phyloP scores from a whole-genome alignment of 1,140 invertebrate species.

The Cataglyphis hispanica region DNA sequence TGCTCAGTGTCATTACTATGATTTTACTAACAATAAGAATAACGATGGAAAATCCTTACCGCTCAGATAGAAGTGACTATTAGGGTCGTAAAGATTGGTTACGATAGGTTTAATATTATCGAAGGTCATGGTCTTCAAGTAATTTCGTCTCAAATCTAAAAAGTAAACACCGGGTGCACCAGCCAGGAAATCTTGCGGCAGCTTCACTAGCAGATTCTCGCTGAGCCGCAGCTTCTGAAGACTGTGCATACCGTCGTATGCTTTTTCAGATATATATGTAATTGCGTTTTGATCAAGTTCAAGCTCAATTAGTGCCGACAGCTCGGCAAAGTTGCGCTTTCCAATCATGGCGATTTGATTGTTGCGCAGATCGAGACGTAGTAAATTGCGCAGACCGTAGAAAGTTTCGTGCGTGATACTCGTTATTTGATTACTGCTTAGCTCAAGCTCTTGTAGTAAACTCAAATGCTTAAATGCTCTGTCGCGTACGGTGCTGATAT shows the following conservation, averaged over 20 bases:
- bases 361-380: slow-evolving; percentile 89
- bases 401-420: slow-evolving; percentile 91
- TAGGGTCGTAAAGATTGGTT: slow-evolving; percentile 90
- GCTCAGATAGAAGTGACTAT: slow-evolving; percentile 91
- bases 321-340: slow-evolving; percentile 91
- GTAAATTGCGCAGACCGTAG: slow-evolving; percentile 89
- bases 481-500: slow-evolving; percentile 91
- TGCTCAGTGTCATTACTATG: too few relatives aligned
- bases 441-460: slow-evolving; percentile 89
- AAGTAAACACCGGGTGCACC: slow-evolving; percentile 89
- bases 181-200: slow-evolving; percentile 89
- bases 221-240: slow-evolving; percentile 90
- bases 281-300: slow-evolving; percentile 91
- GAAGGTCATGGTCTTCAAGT: slow-evolving; percentile 91
- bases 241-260: slow-evolving; percentile 90
- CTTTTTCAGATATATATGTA: slow-evolving; percentile 89
- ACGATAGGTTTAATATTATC: slow-evolving; percentile 91
- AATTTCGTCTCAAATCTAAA: slow-evolving; percentile 91
- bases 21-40: not conserved
- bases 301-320: slow-evolving; percentile 90
- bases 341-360: slow-evolving; percentile 91
- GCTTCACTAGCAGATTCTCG: slow-evolving; percentile 90
- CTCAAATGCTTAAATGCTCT: slow-evolving; percentile 90
- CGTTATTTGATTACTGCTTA: slow-evolving; percentile 90
- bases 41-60: slow-evolving; percentile 88